These are phyloP conservation scores for Iguana delicatissima DNA, from an alignment of 2,797 vertebrate species.

Conservation along the genomic window DNA sequence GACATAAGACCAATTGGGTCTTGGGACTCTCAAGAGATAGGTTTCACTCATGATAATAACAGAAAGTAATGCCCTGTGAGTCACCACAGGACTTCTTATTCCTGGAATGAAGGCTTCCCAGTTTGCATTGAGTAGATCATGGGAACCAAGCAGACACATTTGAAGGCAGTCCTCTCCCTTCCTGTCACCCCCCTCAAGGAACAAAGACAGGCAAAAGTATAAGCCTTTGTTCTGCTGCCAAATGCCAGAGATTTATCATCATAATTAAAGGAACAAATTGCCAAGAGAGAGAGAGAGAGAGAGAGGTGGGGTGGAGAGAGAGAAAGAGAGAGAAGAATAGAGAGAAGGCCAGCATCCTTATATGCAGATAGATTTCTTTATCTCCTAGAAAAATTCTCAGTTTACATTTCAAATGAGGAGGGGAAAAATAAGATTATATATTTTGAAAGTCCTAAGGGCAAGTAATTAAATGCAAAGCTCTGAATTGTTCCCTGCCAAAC, in stretches of 20 bases:
- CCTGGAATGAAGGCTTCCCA: slow-evolving; percentile 45
- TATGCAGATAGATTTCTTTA: slow-evolving; percentile 55
- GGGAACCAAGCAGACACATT: slow-evolving; percentile 53
- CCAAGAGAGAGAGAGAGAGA: slow-evolving; percentile 18
- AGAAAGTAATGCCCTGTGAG: slow-evolving; percentile 20
- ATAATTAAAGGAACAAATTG: slow-evolving; percentile 76
- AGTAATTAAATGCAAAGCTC: slow-evolving; percentile 66
- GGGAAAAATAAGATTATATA: slow-evolving; percentile 51
- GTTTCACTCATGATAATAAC: slow-evolving; percentile 29
- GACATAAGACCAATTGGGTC: slow-evolving; percentile 18
- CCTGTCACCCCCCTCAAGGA: slow-evolving; percentile 48
- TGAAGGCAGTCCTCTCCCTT: slow-evolving; percentile 42
- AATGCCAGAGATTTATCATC: slow-evolving; percentile 71
- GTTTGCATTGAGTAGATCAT: slow-evolving; percentile 46
- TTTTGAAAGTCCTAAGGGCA: slow-evolving; percentile 62
- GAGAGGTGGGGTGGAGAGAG: background rate
- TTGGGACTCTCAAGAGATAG: background rate
- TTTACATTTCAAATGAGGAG: slow-evolving; percentile 68
- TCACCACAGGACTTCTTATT: slow-evolving; percentile 32
- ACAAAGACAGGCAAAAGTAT: slow-evolving; percentile 57
- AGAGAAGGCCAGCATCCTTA: slow-evolving; percentile 16
- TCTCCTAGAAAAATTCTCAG: slow-evolving; percentile 62
- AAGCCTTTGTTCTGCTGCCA: slow-evolving; percentile 70
- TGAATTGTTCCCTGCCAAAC: slow-evolving; percentile 70
- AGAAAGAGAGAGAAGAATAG: background rate